These are phyloP conservation scores for Lucifuga dentata DNA, from an alignment of 2,113 vertebrate species.

Conservation along the genomic window DNA sequence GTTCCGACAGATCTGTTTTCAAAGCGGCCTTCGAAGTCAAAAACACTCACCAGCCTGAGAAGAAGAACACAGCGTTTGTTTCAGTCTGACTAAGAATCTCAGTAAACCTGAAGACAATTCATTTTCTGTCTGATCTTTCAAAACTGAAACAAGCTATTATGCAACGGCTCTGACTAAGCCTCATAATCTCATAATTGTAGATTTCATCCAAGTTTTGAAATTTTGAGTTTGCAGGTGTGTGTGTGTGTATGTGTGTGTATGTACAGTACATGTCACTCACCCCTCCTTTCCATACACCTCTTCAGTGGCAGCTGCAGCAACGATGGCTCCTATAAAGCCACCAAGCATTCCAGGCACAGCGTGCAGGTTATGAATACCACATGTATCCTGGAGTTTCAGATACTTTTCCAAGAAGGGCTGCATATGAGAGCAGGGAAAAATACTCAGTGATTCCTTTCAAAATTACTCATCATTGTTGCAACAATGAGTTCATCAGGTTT, in stretches of 20 bases:
- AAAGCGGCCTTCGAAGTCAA: constrained; percentile 76
- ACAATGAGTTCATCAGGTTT: too few species aligned
- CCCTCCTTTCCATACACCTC: constrained; percentile 84
- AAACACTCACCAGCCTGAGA: constrained; percentile 82
- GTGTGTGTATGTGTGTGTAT: neutral
- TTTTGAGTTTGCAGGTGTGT: neutral
- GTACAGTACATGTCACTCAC: constrained; percentile 84
- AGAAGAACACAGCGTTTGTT: too few species aligned
- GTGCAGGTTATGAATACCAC: constrained; percentile 95
- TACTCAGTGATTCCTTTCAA: too few species aligned
- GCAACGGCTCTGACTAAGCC: too few species aligned
- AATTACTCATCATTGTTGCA: too few species aligned
- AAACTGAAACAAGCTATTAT: too few species aligned
- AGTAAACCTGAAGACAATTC: too few species aligned
- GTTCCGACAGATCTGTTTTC: constrained; percentile 39
- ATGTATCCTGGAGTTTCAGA: constrained; percentile 93
- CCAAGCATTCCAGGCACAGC: constrained; percentile 93
- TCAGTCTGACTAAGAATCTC: too few species aligned
- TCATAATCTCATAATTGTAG: too few species aligned
- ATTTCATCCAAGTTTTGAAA: too few species aligned
- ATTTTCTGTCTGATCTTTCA: neutral
- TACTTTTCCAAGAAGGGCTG: constrained; percentile 91
- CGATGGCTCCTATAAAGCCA: constrained; percentile 90
- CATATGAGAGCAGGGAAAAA: neutral
- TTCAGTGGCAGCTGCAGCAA: constrained; percentile 83